phyloP scores from a whole-genome alignment of 2,888 invertebrate species.

The Tuta absoluta region DNA sequence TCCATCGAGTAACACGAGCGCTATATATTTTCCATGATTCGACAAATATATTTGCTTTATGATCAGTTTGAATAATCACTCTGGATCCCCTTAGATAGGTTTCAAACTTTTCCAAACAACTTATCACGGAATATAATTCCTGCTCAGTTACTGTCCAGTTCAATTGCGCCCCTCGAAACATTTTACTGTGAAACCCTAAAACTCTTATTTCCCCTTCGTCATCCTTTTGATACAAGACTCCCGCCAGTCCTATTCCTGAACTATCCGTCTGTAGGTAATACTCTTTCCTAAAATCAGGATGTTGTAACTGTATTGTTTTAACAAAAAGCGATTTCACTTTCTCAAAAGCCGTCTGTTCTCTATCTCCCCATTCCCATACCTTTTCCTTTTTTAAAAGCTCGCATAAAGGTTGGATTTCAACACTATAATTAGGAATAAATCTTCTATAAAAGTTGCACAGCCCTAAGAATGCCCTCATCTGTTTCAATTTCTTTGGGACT shows the following conservation, averaged over 20 bases:
- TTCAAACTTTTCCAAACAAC: constrained; percentile 38
- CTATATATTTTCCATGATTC: constrained; percentile 39
- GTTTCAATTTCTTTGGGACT: constrained; percentile 5
- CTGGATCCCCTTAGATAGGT: constrained; percentile 38
- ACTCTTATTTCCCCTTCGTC: constrained; percentile 29
- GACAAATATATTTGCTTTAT: constrained; percentile 37
- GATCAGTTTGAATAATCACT: constrained; percentile 37
- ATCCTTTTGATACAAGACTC: constrained; percentile 35
- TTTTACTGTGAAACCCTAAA: constrained; percentile 36
- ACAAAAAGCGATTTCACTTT: constrained; percentile 34
- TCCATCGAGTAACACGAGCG: constrained; percentile 36
- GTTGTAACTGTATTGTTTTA: constrained; percentile 19
- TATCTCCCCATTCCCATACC: neutral
- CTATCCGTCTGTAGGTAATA: constrained; percentile 33
- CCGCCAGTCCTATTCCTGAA: constrained; percentile 34
- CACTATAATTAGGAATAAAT: constrained; percentile 37
- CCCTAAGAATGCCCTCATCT: neutral
- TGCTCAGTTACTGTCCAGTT: constrained; percentile 41
- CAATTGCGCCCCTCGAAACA: constrained; percentile 31
- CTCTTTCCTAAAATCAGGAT: constrained; percentile 20
- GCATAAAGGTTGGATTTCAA: constrained; percentile 32
- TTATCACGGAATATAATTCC: constrained; percentile 39
- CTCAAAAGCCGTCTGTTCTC: constrained; percentile 35
- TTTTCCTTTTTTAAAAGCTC: constrained; percentile 3
- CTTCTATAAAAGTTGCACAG: constrained; percentile 39